Evolutionary conservation across 1,140 invertebrate species (phyloP), one percentile per base, ranked within the genome.

Genomic region (Zaprionus tsacasi): DNA sequence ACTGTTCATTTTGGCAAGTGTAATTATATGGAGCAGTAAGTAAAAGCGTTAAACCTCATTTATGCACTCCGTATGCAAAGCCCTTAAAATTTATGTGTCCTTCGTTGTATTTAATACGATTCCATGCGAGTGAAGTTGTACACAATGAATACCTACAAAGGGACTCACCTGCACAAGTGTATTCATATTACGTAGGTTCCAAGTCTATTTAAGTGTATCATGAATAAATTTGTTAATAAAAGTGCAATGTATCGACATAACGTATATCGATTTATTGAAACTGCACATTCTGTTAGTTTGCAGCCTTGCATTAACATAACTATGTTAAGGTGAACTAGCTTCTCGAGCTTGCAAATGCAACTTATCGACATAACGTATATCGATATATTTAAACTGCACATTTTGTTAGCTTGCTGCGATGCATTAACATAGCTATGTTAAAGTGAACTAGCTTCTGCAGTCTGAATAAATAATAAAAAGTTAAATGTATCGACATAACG

Each of bases 1-100:
- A 43, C 81, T 83, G 71, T 76, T 81, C 57, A 85, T 85, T 88
- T 81, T 73, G 79, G 75, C 69, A 89, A 88, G 78, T 88, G 85
- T 88, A 88, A 88, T 88, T 88, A 88, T 89, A 60, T 85, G 78
- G 66, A 60, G 59, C 58, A 76, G 63, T 67, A 69, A 72, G 67
- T 69, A 61, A 81, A 50, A 67, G 76, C 40, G 66, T 75, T 68
- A 72, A 89, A 58, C 66, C 79, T 85, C 79, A 58, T 89, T 89
- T 88, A 88, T 89, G 81, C 70, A 74, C 58, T 50, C 36, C 70
- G 55, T 67, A 69, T 54, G 65, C 65, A 68, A 77, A 57, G 25
- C n/a, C 58, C 6, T 10, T 15, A 21, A 71, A 71, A 59, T 71
- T 71, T 65, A 76, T 71, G 36, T 54, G 36, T 48, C 27, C 59